Base-by-base conservation (phyloP, 2,113 vertebrate species). In the Zeus faber region DNA sequence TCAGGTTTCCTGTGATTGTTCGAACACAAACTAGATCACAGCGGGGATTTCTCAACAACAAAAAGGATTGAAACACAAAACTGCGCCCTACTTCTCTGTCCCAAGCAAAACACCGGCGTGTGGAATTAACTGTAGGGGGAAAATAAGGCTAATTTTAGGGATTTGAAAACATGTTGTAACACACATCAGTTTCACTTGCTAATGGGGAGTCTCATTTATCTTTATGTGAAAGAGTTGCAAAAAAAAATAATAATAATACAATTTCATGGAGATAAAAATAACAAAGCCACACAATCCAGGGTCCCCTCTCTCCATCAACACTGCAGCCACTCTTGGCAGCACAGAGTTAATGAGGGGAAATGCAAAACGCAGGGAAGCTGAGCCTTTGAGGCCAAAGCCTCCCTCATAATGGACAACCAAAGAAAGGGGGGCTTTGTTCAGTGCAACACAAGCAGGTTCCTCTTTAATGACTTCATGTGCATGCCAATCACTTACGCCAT, bases 391-490 rank as follows among this genome's bases (percentile, higher is more conserved):
- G 79, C 76, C 77, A 74, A 62, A 84, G 81, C 79, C 68, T 69
- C 39, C 17, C 73, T 77, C 78, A 77, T 80, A 85, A 85, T 63
- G 78, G 65, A 49, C 67, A 11, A 13, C 58, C 46, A 49, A 77
- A 83, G 80, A 84, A 87, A 81, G 72, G 62, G 60, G 67, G 37
- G 72, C 82, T 83, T 85, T 87, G 85, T 85, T 77, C 58, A 1
- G 5, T 51, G 70, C 71, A 83, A 80, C 80, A 81, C 81, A 79
- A 83, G 80, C 81, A 75, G 77, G 81, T 83, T 87, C 78, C 83
- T 80, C 80, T 83, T 80, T 83, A 83, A 83, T 76, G 76, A 84
- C 81, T 85, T 70, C 63, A 75, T 82, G 74, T 70, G 72, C 76
- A 78, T 69, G 84, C 76, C 81, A 71, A 80, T 80, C 81, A 82